Evolutionary conservation across 2,113 vertebrate species (phyloP), one percentile per base, ranked within the genome.

Genomic region (Festucalex cinctus): DNA sequence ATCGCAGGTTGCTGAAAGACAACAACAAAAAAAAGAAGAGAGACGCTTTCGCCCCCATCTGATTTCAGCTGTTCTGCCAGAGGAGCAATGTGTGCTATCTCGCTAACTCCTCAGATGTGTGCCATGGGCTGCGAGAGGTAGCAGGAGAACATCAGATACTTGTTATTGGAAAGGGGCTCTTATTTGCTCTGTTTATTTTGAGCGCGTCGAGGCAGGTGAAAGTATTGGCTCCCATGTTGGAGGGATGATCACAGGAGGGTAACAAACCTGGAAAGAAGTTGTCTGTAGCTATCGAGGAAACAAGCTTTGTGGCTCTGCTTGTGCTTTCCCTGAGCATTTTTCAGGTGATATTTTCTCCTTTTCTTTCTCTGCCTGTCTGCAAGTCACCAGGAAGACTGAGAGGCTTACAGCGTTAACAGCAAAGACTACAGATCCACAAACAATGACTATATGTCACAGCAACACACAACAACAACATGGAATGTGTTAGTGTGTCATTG

Each of bases 61-160:
- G 64, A 48, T 74, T 54, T 65, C 59, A 54, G 48, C 61, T 32
- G 32, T 37, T 63, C 57, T 66, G 58, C 37, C 61, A 70, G 46
- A 48, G 10, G 28, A 68, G 53, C 41, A 60, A 17, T 41, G 46
- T 68, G 53, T 46, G 53, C 63, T 26, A 24, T 68, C 24, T 60
- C 19, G 20, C 35, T 13, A 39, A 19, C 53, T 24, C 10, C 32
- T 57, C n/a, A 51, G 43, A 20, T 54, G 60, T 66, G 51, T 44
- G 57, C 60, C 14, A 22, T 37, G 57, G 48, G 70, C 62, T 56
- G 58, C 59, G 37, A 19, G 36, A 49, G 17, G 51, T 24, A 67
- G 58, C 26, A 35, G 32, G 10, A 44, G 35, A 61, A 63, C 32
- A 58, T 63, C 59, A 70, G 16, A 19, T 65, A 56, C 24, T 39